phyloP scores from a whole-genome alignment of 2,797 vertebrate species.

The Salarias fasciatus region DNA sequence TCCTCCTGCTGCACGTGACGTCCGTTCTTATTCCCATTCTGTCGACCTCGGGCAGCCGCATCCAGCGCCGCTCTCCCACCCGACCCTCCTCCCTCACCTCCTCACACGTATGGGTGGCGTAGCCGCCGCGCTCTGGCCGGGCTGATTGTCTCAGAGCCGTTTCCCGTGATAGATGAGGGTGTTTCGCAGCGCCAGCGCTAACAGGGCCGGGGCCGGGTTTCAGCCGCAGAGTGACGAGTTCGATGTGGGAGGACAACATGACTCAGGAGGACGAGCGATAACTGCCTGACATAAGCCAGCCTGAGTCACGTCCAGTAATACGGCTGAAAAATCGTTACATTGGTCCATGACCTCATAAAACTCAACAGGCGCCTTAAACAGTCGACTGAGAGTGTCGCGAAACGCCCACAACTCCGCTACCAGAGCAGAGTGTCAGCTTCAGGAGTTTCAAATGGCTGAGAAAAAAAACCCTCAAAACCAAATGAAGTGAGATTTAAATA shows the following conservation, averaged over 20 bases:
- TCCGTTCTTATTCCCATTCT: constrained; percentile 61
- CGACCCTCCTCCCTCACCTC: constrained; percentile 33
- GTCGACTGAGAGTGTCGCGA: too few relatives aligned
- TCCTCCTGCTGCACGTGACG: constrained; percentile 50
- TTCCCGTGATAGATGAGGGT: constrained; percentile 61
- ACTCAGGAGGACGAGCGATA: constrained; percentile 63
- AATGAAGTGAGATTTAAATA: too few relatives aligned
- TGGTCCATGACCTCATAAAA: constrained; percentile 41
- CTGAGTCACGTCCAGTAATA: constrained; percentile 57
- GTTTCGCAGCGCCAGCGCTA: constrained; percentile 60
- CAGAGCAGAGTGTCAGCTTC: neutral
- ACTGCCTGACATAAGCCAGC: constrained; percentile 52
- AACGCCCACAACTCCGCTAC: constrained; percentile 39
- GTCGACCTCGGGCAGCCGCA: constrained; percentile 47
- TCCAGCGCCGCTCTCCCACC: constrained; percentile 32
- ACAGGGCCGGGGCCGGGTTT: constrained; percentile 36
- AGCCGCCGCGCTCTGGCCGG: constrained; percentile 42
- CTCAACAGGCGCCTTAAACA: too few relatives aligned
- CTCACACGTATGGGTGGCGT: constrained; percentile 27
- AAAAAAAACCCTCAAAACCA: neutral
- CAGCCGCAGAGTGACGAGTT: constrained; percentile 7
- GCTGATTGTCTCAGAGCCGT: constrained; percentile 40
- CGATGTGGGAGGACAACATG: constrained; percentile 46
- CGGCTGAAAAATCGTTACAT: constrained; percentile 32
- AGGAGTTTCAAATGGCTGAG: neutral